Evolutionary conservation across 2,797 vertebrate genomes (phyloP).

Genomic region (Peromyscus eremicus): DNA sequence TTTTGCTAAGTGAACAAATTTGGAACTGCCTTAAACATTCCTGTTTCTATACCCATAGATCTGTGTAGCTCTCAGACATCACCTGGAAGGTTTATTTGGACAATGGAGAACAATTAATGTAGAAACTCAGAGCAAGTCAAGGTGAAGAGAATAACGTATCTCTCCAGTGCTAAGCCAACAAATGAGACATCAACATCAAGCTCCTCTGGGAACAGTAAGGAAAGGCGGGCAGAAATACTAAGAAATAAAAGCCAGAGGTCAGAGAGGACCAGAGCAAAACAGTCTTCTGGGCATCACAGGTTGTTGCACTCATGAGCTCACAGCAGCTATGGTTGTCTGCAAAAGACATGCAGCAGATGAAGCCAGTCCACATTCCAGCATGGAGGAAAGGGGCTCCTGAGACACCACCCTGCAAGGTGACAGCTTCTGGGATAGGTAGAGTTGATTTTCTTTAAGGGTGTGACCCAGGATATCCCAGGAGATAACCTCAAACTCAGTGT

Average conservation of each 20-base stretch:
- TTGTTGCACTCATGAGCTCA: neutral
- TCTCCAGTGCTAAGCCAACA: neutral
- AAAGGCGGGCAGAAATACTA: too few relatives aligned
- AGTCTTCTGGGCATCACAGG: neutral
- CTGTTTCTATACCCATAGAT: neutral
- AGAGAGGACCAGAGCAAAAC: neutral
- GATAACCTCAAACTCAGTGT: neutral
- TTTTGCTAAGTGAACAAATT: neutral
- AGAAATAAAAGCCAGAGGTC: neutral
- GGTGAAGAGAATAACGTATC: neutral
- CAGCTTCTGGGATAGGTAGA: neutral
- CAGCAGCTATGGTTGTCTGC: neutral
- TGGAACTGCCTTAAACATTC: neutral
- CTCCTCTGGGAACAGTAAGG: neutral
- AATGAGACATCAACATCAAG: neutral
- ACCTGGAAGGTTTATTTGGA: neutral
- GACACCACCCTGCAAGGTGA: neutral
- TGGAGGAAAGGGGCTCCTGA: neutral
- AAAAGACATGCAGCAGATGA: neutral
- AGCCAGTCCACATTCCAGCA: neutral
- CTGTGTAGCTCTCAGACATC: neutral
- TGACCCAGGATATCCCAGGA: rapidly evolving
- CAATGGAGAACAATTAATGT: neutral
- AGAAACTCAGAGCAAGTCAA: neutral
- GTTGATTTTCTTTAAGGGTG: neutral